phyloP scores from a whole-genome alignment of 1,140 invertebrate genomes.

The Pogonus chalceus region DNA sequence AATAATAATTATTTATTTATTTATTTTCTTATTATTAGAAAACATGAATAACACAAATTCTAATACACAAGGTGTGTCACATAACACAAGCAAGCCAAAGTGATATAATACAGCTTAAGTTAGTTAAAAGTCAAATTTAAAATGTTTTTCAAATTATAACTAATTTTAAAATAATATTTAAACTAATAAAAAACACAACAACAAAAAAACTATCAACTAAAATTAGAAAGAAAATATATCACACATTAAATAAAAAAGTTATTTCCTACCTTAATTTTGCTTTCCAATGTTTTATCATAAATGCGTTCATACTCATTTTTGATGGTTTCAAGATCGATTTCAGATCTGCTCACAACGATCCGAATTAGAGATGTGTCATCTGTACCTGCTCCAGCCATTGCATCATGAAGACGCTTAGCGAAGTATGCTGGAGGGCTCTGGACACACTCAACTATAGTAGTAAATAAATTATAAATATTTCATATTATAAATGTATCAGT shows the following conservation, averaged over 20 bases:
- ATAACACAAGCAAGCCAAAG: not conserved
- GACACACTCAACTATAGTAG: conserved; percentile 59
- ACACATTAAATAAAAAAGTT: conserved; percentile 22
- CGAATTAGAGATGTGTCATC: conserved; percentile 61
- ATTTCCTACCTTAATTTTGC: conserved; percentile 50
- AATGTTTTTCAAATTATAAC: conserved; percentile 9
- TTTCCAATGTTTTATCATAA: conserved; percentile 58
- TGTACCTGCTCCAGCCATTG: conserved; percentile 63
- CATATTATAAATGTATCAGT: too few relatives aligned
- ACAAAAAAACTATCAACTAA: conserved; percentile 9
- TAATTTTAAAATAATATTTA: conserved; percentile 10
- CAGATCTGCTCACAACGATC: conserved; percentile 59
- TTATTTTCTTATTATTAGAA: too few relatives aligned
- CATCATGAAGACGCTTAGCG: conserved; percentile 57
- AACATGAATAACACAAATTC: too few relatives aligned
- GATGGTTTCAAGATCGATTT: conserved; percentile 61
- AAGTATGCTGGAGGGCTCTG: conserved; percentile 59
- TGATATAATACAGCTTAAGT: not conserved
- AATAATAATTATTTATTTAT: too few relatives aligned
- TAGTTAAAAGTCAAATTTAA: not conserved
- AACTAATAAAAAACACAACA: not conserved
- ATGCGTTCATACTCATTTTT: conserved; percentile 56
- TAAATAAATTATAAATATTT: too few relatives aligned
- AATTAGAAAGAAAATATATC: conserved; percentile 8
- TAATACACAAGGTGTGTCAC: too few relatives aligned